Conservation (phyloP, 1,140 invertebrate species). For the Idris sp. region DNA sequence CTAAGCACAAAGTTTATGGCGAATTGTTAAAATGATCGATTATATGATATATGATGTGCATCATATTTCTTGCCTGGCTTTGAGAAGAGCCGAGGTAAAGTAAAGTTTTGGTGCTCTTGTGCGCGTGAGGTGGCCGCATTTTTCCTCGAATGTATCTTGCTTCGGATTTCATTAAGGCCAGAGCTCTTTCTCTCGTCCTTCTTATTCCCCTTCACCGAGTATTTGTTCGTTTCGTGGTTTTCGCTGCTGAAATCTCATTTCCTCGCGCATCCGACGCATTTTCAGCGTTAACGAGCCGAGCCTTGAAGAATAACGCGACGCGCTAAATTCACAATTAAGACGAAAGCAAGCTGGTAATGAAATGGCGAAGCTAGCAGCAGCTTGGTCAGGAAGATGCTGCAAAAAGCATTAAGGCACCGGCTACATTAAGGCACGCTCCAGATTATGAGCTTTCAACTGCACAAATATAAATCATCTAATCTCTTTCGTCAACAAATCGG, state of each 20-base stretch:
- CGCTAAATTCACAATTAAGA: constrained; percentile 67
- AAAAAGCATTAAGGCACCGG: constrained; percentile 57
- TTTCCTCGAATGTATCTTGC: constrained; percentile 50
- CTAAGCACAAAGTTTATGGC: constrained; percentile 16
- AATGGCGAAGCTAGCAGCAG: constrained; percentile 51
- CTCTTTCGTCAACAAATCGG: constrained; percentile 37
- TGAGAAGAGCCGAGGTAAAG: constrained; percentile 17
- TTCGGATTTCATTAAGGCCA: constrained; percentile 60
- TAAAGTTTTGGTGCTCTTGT: constrained; percentile 33
- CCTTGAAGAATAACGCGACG: constrained; percentile 65
- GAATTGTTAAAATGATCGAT: constrained; percentile 51
- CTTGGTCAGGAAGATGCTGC: constrained; percentile 53
- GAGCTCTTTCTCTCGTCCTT: constrained; percentile 41
- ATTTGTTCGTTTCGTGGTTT: constrained; percentile 63
- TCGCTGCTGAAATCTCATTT: constrained; percentile 63
- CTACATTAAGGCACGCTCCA: constrained; percentile 51
- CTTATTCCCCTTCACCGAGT: constrained; percentile 50
- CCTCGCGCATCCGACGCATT: constrained; percentile 62
- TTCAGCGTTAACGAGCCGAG: constrained; percentile 65
- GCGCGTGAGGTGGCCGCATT: constrained; percentile 38
- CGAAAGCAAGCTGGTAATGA: constrained; percentile 63
- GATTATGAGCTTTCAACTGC: constrained; percentile 58
- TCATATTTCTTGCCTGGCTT: constrained; percentile 27
- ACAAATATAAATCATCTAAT: constrained; percentile 53
- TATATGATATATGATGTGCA: constrained; percentile 38